phyloP scores from a whole-genome alignment of 2,113 vertebrate species.

The Sceloporus undulatus region DNA sequence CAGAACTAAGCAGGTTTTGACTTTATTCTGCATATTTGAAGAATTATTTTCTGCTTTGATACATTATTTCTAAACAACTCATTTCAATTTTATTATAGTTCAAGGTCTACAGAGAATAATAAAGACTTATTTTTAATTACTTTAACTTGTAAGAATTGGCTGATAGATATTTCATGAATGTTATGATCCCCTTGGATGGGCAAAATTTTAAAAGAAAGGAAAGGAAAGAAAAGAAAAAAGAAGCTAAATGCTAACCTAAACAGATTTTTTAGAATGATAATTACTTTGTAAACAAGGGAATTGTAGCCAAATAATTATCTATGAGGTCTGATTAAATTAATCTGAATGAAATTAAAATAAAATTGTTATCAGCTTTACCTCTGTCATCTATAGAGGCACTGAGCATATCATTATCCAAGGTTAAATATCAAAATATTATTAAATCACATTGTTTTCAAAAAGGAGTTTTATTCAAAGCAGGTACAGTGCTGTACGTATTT shows the following conservation, averaged over 20 bases:
- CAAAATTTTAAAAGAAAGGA: not conserved
- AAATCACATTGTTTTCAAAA: constrained; percentile 38
- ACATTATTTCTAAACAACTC: constrained; percentile 80
- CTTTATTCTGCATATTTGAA: constrained; percentile 65
- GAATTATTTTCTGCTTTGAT: constrained; percentile 67
- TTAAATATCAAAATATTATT: constrained; percentile 23
- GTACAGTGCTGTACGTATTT: constrained; percentile 9
- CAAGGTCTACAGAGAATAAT: constrained; percentile 81
- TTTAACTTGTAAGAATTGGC: constrained; percentile 77
- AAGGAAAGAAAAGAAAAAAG: constrained; percentile 42
- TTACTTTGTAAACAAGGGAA: constrained; percentile 83
- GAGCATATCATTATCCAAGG: constrained; percentile 32
- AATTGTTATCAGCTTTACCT: constrained; percentile 34
- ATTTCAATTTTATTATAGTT: constrained; percentile 79
- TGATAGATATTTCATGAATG: constrained; percentile 83
- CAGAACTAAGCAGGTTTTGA: constrained; percentile 59
- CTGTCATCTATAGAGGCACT: constrained; percentile 60
- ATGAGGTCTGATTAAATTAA: constrained; percentile 75
- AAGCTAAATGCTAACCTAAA: constrained; percentile 81
- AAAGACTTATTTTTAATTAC: constrained; percentile 84
- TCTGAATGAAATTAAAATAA: constrained; percentile 48
- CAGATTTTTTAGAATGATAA: constrained; percentile 82
- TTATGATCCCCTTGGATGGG: constrained; percentile 80
- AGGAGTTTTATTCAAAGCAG: constrained; percentile 33
- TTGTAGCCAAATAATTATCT: constrained; percentile 79